Percentiles rank a stretch among this genome's conserved stretches.
These are phyloP conservation scores for Neomorphus geoffroyi DNA, from an alignment of 2,797 vertebrate genomes.

Conservation along the genomic window DNA sequence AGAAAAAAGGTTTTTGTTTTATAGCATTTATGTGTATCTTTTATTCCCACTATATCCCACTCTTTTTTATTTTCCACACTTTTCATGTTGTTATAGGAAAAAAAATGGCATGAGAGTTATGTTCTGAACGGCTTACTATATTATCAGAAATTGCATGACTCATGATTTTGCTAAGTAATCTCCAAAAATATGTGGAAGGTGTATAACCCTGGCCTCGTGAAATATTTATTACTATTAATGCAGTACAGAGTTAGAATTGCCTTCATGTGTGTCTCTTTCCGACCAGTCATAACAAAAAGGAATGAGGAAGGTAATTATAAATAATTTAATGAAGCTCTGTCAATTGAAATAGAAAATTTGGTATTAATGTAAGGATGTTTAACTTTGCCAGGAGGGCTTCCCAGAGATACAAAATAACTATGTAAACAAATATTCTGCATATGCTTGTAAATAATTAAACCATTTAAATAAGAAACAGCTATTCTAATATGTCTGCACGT, in stretches of 20 bases:
- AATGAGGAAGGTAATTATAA: conserved; percentile 62
- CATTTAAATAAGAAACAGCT: conserved; percentile 35
- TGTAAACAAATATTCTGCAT: conserved; percentile 69
- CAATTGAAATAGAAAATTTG: conserved; percentile 54
- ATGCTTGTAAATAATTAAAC: conserved; percentile 67
- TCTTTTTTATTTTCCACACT: not conserved
- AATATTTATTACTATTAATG: conserved; percentile 48
- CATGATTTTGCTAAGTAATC: conserved; percentile 41
- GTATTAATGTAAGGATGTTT: conserved; percentile 35
- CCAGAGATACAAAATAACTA: conserved; percentile 19
- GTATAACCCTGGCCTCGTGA: conserved; percentile 20
- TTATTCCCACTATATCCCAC: not conserved
- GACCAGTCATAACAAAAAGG: conserved; percentile 42
- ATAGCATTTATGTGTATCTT: not conserved
- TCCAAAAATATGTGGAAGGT: conserved; percentile 50
- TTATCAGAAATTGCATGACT: conserved; percentile 10
- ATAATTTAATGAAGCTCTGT: conserved; percentile 62
- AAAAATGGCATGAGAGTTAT: not conserved
- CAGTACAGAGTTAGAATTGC: conserved; percentile 12
- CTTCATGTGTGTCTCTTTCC: conserved; percentile 36
- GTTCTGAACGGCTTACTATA: not conserved
- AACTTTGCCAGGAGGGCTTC: conserved; percentile 54
- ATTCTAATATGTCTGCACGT: not conserved
- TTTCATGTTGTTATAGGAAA: not conserved
- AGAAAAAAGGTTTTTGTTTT: not conserved